These are phyloP conservation scores for Eulithis testata DNA, from an alignment of 2,888 invertebrate species.

Conservation along the genomic window DNA sequence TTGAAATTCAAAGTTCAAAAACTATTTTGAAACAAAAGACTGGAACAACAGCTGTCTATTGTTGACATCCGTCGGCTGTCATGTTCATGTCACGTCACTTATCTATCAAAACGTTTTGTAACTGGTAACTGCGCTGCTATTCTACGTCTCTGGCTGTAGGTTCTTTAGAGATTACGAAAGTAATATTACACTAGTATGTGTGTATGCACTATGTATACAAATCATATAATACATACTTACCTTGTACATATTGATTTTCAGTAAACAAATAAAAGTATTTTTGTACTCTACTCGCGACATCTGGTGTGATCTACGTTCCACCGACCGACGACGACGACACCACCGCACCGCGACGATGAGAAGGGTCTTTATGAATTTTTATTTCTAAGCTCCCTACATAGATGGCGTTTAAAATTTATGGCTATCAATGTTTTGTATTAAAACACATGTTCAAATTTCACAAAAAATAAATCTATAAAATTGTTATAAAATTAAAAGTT, in stretches of 20 bases:
- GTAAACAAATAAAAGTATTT: no score
- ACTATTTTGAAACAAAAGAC: constrained; percentile 38
- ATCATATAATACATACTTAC: no score
- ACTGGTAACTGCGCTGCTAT: not conserved
- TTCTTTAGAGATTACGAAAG: no score
- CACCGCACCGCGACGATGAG: no score
- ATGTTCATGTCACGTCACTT: no score
- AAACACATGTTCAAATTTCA: not conserved
- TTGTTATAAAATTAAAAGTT: constrained; percentile 5
- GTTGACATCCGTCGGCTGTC: not conserved
- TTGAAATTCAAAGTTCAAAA: constrained; percentile 39
- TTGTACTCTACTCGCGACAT: no score
- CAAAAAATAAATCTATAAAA: not conserved
- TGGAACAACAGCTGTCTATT: constrained; percentile 45
- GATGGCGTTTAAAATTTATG: constrained; percentile 6
- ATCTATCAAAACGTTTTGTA: not conserved
- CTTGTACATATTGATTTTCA: no score
- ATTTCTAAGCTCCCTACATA: not conserved
- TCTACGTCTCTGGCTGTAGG: no score
- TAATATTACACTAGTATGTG: no score
- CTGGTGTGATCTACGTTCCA: no score
- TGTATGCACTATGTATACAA: no score
- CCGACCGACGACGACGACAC: no score
- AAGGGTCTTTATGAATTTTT: not conserved
- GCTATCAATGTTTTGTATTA: not conserved